phyloP scores from a whole-genome alignment of 2,888 invertebrate genomes.

The Chymomyza procnemis region DNA sequence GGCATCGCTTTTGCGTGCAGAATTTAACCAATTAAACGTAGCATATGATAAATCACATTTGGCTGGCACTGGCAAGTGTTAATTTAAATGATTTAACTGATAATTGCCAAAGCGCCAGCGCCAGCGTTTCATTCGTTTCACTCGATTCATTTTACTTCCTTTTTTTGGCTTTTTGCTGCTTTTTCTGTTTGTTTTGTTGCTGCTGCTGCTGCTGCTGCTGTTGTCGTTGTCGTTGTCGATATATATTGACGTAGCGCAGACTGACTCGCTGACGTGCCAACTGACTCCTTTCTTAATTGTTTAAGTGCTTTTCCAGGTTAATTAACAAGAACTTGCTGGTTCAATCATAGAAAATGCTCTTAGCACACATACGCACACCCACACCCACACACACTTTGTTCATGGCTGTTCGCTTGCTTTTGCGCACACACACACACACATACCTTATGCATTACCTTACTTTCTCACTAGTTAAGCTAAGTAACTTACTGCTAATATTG shows the following conservation, averaged over 20 bases:
- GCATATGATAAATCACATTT: constrained; percentile 62
- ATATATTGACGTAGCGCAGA: constrained; percentile 3
- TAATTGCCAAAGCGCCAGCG: constrained; percentile 56
- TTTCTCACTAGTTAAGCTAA: constrained; percentile 19
- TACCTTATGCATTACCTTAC: constrained; percentile 20
- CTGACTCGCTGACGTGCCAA: background rate
- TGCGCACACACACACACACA: constrained; percentile 3
- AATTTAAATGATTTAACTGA: constrained; percentile 73
- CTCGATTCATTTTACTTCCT: background rate
- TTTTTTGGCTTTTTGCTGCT: background rate
- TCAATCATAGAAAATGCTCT: background rate
- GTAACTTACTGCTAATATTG: constrained; percentile 13
- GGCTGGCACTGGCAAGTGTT: constrained; percentile 48
- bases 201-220: too few relatives aligned
- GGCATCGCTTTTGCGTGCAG: constrained; percentile 2
- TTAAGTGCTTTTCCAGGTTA: constrained; percentile 70
- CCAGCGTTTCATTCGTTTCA: background rate
- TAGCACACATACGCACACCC: background rate
- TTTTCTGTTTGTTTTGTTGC: constrained; percentile 4
- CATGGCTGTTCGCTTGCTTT: background rate
- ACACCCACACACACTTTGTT: too few relatives aligned
- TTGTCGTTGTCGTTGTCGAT: constrained; percentile 26
- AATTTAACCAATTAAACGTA: constrained; percentile 46
- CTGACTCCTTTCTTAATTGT: constrained; percentile 50
- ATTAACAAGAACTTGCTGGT: constrained; percentile 52